Base-by-base conservation (phyloP, 2,888 invertebrate genomes). In the Eumerus sabulonum region DNA sequence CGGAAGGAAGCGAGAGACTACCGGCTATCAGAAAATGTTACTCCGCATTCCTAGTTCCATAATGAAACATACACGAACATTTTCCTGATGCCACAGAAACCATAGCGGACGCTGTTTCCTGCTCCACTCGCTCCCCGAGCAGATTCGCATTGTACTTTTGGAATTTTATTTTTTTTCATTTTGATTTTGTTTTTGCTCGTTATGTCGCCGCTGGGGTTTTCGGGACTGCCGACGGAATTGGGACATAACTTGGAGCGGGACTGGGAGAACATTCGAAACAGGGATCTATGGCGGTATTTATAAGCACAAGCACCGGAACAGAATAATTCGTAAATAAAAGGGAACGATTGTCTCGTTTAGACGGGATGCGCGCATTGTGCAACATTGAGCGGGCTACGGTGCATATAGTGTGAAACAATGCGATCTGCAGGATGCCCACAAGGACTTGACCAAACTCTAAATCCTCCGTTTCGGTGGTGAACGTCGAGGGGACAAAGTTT, bases 251-350 rank as follows among this genome's bases (percentile, higher is more conserved):
- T 7, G 27, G 7, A 27, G 36, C 66, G 73, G 71, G 71, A 38
- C 47, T 66, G 59, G 59, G 60, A 54, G 57, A 64, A 63, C 57
- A 63, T 72, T 57, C 71, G 7, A 72, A 72, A 71, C 57, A 64
- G 51, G 68, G 67, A 77, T 63, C 63, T 67, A 77, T 73, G 77
- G 63, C 53, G 44, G 68, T 73, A 77, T 77, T 77, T 77, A 77
- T 77, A 67, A 77, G 68, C 67, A 67, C 63, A 63, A 42, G 63
- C 42, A 53, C 63, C 67, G 44, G 51, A 51, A 54, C 38, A 57
- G 59, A 45, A 79, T 73, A 73, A 73, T 59, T 79, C 68, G 77
- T 68, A 68, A 79, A 79, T 73, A 79, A 79, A 73, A 73, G 73
- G 42, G 67, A 48, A 47, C 66, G 36, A 12, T 40, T 56, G 40